A percentile compares a stretch with the other conserved stretches of the same genome.
These are phyloP conservation scores for Tinamus major DNA, from an alignment of 2,797 vertebrate genomes.

Conservation along the genomic window DNA sequence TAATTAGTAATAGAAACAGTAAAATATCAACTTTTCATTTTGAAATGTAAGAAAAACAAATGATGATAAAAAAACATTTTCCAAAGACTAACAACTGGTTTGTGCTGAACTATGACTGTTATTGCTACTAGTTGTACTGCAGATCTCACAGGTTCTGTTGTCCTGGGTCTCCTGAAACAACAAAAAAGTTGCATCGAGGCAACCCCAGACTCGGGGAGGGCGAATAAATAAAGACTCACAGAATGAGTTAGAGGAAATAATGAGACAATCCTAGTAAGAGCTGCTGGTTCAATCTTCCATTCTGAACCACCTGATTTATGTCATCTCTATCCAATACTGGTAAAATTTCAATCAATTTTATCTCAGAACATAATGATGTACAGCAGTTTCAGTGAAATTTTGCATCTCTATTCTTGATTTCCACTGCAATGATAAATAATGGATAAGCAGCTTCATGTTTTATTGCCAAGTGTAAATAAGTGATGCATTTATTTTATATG, in stretches of 20 bases:
- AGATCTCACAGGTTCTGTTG: accelerated
- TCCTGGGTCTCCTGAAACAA: background rate
- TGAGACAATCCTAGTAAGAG: background rate
- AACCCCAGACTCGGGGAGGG: background rate
- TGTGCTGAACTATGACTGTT: background rate
- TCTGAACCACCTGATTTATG: background rate
- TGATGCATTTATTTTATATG: slow-evolving; percentile 41
- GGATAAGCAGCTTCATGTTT: slow-evolving; percentile 54
- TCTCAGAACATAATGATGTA: background rate
- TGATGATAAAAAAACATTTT: background rate
- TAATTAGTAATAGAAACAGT: background rate
- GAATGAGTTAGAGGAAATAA: background rate
- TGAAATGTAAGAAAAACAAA: background rate
- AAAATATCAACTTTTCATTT: background rate
- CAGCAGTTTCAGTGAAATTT: slow-evolving; percentile 7
- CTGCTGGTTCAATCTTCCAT: background rate
- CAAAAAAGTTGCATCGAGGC: background rate
- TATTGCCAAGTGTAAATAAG: slow-evolving; percentile 64
- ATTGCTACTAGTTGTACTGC: background rate
- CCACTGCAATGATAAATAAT: slow-evolving; percentile 57
- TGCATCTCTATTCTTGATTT: slow-evolving; percentile 27
- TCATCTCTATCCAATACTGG: accelerated
- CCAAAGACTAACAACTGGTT: background rate
- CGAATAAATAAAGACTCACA: background rate
- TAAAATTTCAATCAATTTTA: background rate